Percentiles rank a stretch among this genome's conserved stretches.
These are phyloP conservation scores for Actias luna DNA, from an alignment of 2,888 invertebrate genomes.

Conservation along the genomic window DNA sequence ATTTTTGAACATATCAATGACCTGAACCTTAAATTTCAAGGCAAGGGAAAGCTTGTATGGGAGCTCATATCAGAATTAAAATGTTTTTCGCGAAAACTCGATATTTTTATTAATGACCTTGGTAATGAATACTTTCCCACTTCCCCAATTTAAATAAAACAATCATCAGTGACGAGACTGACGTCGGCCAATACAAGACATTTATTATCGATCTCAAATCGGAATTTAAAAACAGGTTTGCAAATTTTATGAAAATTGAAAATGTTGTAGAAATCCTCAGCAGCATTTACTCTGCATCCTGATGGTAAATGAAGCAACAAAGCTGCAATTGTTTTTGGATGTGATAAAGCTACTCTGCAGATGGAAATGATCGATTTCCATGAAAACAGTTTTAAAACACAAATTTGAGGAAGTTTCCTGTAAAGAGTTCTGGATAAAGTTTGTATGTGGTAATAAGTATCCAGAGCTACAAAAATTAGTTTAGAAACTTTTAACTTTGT, in stretches of 20 bases:
- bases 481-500: conserved; percentile 18
- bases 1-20: too few species aligned
- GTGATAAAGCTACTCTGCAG: conserved; percentile 29
- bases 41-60: too few species aligned
- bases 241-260: background rate
- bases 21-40: too few species aligned
- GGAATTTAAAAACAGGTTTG: background rate
- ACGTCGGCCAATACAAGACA: background rate
- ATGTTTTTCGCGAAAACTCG: too few species aligned
- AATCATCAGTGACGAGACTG: background rate
- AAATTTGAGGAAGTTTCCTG: conserved; percentile 21
- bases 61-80: too few species aligned
- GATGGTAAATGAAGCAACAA: conserved; percentile 31
- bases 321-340: conserved; percentile 25
- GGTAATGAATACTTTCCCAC: too few species aligned
- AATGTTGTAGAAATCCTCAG: conserved; percentile 26
- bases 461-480: conserved; percentile 20
- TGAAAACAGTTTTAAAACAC: conserved; percentile 25
- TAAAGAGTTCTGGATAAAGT: conserved; percentile 24
- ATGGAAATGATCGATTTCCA: conserved; percentile 33
- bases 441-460: conserved; percentile 21
- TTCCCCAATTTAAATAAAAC: too few species aligned
- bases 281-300: conserved; percentile 29
- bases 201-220: background rate
- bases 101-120: too few species aligned